Percentiles rank a stretch among this genome's conserved stretches.
Conservation (phyloP, 2,113 vertebrate species). For the Crotalus helleri region DNA sequence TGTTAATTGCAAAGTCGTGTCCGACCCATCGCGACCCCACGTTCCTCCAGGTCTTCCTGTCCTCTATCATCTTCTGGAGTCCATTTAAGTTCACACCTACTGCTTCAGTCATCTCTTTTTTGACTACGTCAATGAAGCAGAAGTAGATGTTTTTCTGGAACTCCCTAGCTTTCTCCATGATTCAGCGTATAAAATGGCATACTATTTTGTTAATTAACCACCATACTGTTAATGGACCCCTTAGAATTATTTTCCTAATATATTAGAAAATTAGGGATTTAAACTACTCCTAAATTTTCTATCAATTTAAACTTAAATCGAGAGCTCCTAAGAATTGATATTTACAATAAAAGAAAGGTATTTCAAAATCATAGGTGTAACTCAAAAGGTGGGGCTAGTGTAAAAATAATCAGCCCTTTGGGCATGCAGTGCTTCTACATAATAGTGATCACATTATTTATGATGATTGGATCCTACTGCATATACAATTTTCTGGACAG, state of each 20-base stretch:
- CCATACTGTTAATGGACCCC: neutral
- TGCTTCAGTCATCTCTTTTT: too few species aligned
- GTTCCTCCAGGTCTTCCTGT: too few species aligned
- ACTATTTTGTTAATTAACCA: neutral
- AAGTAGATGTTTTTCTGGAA: too few species aligned
- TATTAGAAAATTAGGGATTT: neutral
- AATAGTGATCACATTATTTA: constrained; percentile 43
- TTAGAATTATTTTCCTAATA: constrained; percentile 6
- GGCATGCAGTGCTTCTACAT: constrained; percentile 22
- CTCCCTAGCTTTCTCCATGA: too few species aligned
- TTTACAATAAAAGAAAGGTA: constrained; percentile 46
- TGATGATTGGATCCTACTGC: constrained; percentile 27
- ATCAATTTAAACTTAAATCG: neutral
- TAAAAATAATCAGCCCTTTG: constrained; percentile 44
- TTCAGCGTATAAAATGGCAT: too few species aligned
- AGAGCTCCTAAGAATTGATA: constrained; percentile 37
- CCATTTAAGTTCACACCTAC: too few species aligned
- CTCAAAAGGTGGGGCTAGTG: constrained; percentile 38
- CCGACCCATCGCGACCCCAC: too few species aligned
- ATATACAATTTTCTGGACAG: neutral
- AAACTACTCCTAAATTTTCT: neutral
- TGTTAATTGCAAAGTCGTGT: too few species aligned
- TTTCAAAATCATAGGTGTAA: constrained; percentile 31
- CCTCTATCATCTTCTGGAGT: too few species aligned
- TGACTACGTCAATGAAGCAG: too few species aligned